These are phyloP conservation scores for Sebastes diaconus DNA, from an alignment of 2,797 vertebrate species.

Conservation along the genomic window DNA sequence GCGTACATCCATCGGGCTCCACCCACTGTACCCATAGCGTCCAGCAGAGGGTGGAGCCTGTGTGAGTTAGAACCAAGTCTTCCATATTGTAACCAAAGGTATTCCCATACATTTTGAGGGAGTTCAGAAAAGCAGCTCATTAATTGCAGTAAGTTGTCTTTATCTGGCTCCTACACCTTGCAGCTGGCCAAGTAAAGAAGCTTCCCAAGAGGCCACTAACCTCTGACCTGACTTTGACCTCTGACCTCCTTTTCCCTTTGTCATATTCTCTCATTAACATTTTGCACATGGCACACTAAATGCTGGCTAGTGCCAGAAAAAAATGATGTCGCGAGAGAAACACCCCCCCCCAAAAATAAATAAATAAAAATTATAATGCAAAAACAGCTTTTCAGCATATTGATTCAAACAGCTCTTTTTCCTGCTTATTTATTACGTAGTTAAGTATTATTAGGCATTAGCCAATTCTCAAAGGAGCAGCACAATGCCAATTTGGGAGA, in stretches of 20 bases:
- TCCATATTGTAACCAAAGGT: too few relatives aligned
- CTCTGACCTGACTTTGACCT: neutral
- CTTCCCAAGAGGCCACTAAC: neutral
- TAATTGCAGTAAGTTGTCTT: neutral
- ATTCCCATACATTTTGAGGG: too few relatives aligned
- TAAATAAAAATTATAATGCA: neutral
- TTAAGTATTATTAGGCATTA: conserved; percentile 2
- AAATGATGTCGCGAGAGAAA: neutral
- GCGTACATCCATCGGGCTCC: too few relatives aligned
- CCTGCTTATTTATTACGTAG: neutral
- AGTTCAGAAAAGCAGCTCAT: too few relatives aligned
- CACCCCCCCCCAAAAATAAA: too few relatives aligned
- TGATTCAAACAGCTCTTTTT: neutral
- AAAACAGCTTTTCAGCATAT: neutral
- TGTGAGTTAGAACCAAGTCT: too few relatives aligned
- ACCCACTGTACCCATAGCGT: too few relatives aligned
- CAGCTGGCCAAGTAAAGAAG: neutral
- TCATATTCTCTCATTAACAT: neutral
- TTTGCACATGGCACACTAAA: neutral
- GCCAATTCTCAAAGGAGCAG: neutral
- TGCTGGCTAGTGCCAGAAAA: neutral
- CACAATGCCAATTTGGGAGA: neutral
- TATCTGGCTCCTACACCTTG: neutral
- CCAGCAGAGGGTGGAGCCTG: too few relatives aligned
- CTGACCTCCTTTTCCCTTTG: neutral